phyloP scores from a whole-genome alignment of 2,888 invertebrate genomes.

The Orthonychiurus folsomi region DNA sequence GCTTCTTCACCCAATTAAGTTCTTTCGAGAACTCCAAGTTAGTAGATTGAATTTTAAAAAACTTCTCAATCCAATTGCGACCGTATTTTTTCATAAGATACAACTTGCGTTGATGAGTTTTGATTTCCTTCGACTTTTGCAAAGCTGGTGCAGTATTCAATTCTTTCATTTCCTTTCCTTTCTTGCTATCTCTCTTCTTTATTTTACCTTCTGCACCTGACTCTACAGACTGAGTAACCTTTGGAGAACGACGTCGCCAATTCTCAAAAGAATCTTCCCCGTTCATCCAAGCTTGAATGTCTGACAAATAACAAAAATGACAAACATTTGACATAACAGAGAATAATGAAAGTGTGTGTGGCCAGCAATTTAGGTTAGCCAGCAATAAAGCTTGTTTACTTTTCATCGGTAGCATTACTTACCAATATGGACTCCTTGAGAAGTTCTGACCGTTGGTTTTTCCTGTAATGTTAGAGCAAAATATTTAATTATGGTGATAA shows the following conservation, averaged over 20 bases:
- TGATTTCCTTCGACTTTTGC: constrained; percentile 17
- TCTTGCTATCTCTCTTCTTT: constrained; percentile 8
- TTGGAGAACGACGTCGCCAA: constrained; percentile 57
- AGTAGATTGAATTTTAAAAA: constrained; percentile 26
- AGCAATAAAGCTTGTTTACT: too few relatives aligned
- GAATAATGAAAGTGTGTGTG: too few relatives aligned
- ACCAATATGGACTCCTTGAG: constrained; percentile 59
- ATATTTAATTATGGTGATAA: too few relatives aligned
- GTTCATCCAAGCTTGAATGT: constrained; percentile 63
- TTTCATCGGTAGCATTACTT: too few relatives aligned
- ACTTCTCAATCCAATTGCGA: constrained; percentile 54
- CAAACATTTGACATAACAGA: too few relatives aligned
- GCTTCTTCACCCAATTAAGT: constrained; percentile 35
- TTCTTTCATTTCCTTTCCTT: constrained; percentile 16
- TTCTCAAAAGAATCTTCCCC: constrained; percentile 63
- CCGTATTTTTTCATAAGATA: constrained; percentile 69
- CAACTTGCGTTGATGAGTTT: constrained; percentile 45
- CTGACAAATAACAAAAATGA: too few relatives aligned
- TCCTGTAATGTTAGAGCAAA: constrained; percentile 19
- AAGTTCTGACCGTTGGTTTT: constrained; percentile 50
- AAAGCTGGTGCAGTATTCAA: neutral
- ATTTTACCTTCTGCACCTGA: neutral
- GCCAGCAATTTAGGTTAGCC: too few relatives aligned
- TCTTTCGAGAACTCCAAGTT: constrained; percentile 24
- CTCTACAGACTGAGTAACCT: constrained; percentile 21